These are phyloP conservation scores for Digitonthophagus gazella DNA, from an alignment of 2,888 invertebrate genomes.

Conservation along the genomic window DNA sequence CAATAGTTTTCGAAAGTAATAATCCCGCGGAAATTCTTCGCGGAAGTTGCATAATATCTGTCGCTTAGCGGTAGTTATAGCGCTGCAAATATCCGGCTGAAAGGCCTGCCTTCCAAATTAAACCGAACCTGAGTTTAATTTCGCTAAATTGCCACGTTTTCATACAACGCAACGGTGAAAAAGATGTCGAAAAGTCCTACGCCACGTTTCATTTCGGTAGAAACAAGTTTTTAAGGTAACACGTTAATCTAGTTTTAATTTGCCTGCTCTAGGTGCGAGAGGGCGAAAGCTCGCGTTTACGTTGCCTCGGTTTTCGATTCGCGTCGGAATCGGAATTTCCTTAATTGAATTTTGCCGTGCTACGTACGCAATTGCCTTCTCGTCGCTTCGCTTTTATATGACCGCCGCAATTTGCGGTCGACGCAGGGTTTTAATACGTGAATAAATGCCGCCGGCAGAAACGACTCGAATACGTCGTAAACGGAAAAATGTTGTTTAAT, in stretches of 20 bases:
- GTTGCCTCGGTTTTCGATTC: not conserved
- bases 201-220: not conserved
- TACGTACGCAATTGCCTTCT: not conserved
- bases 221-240: not conserved
- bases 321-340: not conserved
- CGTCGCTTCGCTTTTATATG: not conserved
- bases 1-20: not conserved
- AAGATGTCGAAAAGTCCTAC: not conserved
- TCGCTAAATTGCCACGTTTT: not conserved
- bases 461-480: not conserved
- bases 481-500: not conserved
- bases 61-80: constrained; percentile 7
- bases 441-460: not conserved
- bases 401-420: not conserved
- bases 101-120: not conserved
- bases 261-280: not conserved
- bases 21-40: constrained; percentile 1
- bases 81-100: constrained; percentile 8
- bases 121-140: constrained; percentile 4
- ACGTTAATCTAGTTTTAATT: not conserved
- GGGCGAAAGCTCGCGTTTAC: not conserved
- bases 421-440: not conserved
- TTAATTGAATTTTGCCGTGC: not conserved
- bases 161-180: not conserved
- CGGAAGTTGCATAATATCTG: constrained; percentile 13